Evolutionary conservation across 2,888 invertebrate genomes (phyloP).

Genomic region (Caenorhabditis sp.): DNA sequence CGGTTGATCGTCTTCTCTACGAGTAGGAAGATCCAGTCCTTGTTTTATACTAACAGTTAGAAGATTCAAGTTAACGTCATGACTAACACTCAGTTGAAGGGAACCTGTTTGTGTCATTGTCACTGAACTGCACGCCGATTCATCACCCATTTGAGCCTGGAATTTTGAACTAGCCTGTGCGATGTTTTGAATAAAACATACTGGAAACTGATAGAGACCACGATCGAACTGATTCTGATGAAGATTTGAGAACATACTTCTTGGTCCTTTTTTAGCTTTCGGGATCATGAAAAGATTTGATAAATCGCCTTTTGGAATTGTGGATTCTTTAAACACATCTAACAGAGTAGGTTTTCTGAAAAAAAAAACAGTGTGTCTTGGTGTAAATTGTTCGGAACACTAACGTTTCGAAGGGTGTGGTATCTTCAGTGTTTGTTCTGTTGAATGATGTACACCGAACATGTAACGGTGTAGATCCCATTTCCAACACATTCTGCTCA

Average conservation of each 20-base stretch:
- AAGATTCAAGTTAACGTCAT: slow-evolving; percentile 77
- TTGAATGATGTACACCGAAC: slow-evolving; percentile 60
- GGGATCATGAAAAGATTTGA: slow-evolving; percentile 61
- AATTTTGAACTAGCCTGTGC: background rate
- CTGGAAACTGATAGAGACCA: slow-evolving; percentile 62
- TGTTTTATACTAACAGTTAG: slow-evolving; percentile 78
- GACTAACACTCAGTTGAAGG: slow-evolving; percentile 77
- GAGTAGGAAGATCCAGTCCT: slow-evolving; percentile 74
- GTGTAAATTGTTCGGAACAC: background rate
- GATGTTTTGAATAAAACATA: slow-evolving; percentile 5
- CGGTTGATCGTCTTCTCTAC: slow-evolving; percentile 52
- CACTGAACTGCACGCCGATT: slow-evolving; percentile 44
- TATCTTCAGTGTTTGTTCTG: slow-evolving; percentile 63
- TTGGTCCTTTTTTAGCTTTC: slow-evolving; percentile 38
- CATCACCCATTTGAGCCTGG: slow-evolving; percentile 38
- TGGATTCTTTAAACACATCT: background rate
- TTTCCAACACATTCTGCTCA: slow-evolving; percentile 63
- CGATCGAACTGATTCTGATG: slow-evolving; percentile 66
- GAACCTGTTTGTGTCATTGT: slow-evolving; percentile 73
- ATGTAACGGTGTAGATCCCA: slow-evolving; percentile 47
- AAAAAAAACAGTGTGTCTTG: background rate
- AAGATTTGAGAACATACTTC: slow-evolving; percentile 67
- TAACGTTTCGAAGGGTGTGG: slow-evolving; percentile 14
- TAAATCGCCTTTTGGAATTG: slow-evolving; percentile 40
- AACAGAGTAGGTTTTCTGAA: slow-evolving; percentile 17